Percentiles rank a stretch among this genome's conserved stretches.
Conservation (phyloP, 2,888 invertebrate genomes). For the Buathra laborator region DNA sequence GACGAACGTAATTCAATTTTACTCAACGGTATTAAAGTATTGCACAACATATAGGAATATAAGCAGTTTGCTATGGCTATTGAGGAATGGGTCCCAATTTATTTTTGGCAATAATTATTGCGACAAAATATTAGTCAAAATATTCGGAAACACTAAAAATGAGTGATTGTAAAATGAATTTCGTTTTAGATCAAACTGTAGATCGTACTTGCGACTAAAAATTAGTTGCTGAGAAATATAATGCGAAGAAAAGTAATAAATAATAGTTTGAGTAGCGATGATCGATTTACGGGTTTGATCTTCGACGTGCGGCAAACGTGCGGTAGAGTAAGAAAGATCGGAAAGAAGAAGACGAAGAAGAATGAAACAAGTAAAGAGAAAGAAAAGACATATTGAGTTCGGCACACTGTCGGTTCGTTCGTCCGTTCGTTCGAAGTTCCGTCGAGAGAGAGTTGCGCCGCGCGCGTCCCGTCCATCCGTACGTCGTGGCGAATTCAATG, state of each 20-base stretch:
- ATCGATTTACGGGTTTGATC: slow-evolving; percentile 44
- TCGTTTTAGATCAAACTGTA: background rate
- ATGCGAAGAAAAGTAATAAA: slow-evolving; percentile 19
- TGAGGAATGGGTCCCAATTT: background rate
- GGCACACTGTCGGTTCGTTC: slow-evolving; percentile 69
- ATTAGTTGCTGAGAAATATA: background rate
- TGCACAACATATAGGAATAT: background rate
- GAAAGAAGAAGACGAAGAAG: slow-evolving; percentile 10
- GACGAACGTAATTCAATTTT: too few relatives aligned
- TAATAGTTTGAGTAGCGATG: background rate
- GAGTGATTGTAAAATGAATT: background rate
- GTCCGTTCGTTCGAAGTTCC: slow-evolving; percentile 68
- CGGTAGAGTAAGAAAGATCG: slow-evolving; percentile 10
- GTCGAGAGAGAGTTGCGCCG: slow-evolving; percentile 53
- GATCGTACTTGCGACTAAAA: background rate
- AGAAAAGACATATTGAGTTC: slow-evolving; percentile 41
- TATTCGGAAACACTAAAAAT: background rate
- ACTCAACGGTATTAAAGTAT: too few relatives aligned
- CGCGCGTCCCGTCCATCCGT: slow-evolving; percentile 72
- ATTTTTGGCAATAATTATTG: background rate
- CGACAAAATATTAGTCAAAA: background rate
- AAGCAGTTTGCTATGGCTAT: too few relatives aligned
- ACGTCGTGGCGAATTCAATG: slow-evolving; percentile 81
- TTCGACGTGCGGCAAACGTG: slow-evolving; percentile 20
- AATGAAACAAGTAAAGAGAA: slow-evolving; percentile 31